These are phyloP conservation scores for Notothenia rossii DNA, from an alignment of 2,113 vertebrate species.

Conservation along the genomic window DNA sequence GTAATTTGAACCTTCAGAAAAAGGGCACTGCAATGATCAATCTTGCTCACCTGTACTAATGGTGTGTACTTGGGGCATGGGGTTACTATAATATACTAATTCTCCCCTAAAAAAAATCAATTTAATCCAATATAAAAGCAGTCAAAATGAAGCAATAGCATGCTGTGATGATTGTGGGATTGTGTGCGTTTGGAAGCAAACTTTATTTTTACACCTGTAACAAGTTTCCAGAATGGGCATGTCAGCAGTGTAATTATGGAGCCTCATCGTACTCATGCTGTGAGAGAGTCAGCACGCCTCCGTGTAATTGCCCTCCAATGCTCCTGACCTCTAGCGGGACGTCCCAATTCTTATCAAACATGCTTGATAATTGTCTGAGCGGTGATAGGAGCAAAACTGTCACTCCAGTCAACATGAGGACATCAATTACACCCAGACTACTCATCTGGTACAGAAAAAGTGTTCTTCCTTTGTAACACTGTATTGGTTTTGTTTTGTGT, in stretches of 20 bases:
- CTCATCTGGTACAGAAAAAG: not conserved
- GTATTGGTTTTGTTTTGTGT: not conserved
- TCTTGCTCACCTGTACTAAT: not conserved
- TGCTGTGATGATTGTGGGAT: constrained; percentile 19
- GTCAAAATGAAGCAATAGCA: constrained; percentile 38
- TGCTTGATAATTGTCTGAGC: constrained; percentile 26
- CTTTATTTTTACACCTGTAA: constrained; percentile 47
- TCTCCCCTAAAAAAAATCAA: constrained; percentile 32
- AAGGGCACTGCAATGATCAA: not conserved
- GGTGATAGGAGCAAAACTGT: constrained; percentile 34
- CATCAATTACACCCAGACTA: constrained; percentile 18
- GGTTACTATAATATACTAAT: not conserved
- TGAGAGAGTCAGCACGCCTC: constrained; percentile 59
- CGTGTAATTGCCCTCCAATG: constrained; percentile 69
- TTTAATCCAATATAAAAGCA: constrained; percentile 40
- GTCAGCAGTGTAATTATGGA: constrained; percentile 61
- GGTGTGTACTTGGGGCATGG: not conserved
- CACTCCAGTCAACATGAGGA: constrained; percentile 13
- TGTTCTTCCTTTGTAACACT: not conserved
- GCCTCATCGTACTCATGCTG: constrained; percentile 51
- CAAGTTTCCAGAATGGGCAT: constrained; percentile 38
- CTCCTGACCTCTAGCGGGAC: constrained; percentile 61
- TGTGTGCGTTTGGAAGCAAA: constrained; percentile 43
- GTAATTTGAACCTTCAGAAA: not conserved
- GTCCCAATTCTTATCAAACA: constrained; percentile 58